Evolutionary conservation across 2,113 vertebrate genomes (phyloP).

Genomic region (Anoplopoma fimbria): DNA sequence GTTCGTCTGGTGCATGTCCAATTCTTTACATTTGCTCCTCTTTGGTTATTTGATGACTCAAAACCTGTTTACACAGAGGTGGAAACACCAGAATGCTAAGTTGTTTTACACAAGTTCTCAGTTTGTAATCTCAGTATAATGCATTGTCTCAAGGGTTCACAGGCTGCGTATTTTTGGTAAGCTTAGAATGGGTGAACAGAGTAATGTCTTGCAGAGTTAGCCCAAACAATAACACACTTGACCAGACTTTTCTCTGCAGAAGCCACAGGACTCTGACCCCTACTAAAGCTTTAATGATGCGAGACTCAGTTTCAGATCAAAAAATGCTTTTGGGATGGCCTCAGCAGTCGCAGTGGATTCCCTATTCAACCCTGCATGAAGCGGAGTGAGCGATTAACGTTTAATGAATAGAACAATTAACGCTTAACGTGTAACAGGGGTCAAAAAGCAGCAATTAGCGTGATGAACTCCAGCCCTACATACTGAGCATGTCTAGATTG

Average conservation of each 20-base stretch:
- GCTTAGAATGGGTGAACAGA: background rate
- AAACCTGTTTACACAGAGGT: background rate
- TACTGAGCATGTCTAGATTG: slow-evolving; percentile 47
- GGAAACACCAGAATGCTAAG: background rate
- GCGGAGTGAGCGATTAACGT: slow-evolving; percentile 40
- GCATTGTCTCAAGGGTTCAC: background rate
- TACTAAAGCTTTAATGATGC: slow-evolving; percentile 34
- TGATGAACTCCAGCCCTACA: slow-evolving; percentile 53
- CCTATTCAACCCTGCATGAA: slow-evolving; percentile 26
- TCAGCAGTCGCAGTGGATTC: slow-evolving; percentile 12
- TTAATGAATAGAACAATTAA: slow-evolving; percentile 70
- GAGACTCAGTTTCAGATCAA: background rate
- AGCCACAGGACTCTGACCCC: slow-evolving; percentile 32
- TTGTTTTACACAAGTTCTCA: background rate
- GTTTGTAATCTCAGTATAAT: background rate
- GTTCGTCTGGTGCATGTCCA: background rate
- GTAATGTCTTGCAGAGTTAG: slow-evolving; percentile 24
- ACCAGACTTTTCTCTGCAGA: slow-evolving; percentile 35
- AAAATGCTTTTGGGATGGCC: slow-evolving; percentile 1
- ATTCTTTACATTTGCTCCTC: background rate
- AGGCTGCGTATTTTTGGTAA: background rate
- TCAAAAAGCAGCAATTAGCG: slow-evolving; percentile 72
- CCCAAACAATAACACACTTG: slow-evolving; percentile 27
- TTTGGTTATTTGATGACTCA: background rate
- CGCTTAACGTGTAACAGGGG: slow-evolving; percentile 48